A percentile compares a stretch with the other conserved stretches of the same genome.
Evolutionary conservation across 2,888 invertebrate genomes (phyloP).

Genomic region (Sinotaia quadrata): DNA sequence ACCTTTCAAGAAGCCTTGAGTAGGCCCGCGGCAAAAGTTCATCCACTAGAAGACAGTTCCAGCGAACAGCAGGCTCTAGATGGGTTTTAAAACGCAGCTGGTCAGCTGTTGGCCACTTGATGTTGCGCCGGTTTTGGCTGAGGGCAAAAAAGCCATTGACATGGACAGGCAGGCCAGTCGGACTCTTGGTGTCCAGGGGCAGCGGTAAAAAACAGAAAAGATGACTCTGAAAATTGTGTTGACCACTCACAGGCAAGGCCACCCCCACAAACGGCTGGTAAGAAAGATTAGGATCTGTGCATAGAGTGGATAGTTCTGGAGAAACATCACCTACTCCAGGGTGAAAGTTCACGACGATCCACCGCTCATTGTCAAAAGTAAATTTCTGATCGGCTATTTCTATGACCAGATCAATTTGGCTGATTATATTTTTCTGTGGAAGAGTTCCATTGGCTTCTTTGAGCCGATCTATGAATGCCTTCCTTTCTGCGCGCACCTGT

Average conservation of each 20-base stretch:
- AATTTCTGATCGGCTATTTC: too few species aligned
- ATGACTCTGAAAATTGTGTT: conserved; percentile 48
- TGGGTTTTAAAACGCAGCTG: conserved; percentile 33
- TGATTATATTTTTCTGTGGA: conserved; percentile 1
- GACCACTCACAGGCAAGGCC: conserved; percentile 44
- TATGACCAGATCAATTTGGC: too few species aligned
- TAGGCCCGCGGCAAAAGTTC: conserved; percentile 60
- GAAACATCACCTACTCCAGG: conserved; percentile 41
- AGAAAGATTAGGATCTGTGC: conserved; percentile 36
- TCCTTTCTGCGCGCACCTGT: conserved; percentile 1
- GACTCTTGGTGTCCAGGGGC: conserved; percentile 51
- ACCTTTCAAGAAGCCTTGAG: conserved; percentile 27
- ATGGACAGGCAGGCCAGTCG: conserved; percentile 67
- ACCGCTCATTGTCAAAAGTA: conserved; percentile 22
- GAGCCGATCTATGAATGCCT: conserved; percentile 7
- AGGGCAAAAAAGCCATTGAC: conserved; percentile 67
- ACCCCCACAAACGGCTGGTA: conserved; percentile 54
- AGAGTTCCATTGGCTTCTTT: conserved; percentile 11
- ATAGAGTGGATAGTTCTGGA: conserved; percentile 29
- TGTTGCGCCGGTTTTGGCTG: conserved; percentile 62
- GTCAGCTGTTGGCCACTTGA: conserved; percentile 64
- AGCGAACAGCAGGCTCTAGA: conserved; percentile 54
- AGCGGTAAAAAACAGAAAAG: conserved; percentile 69
- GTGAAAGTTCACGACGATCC: conserved; percentile 46
- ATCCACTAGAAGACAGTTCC: conserved; percentile 61